Base-by-base conservation (phyloP, 1,140 invertebrate species). In the Orchestia grillus region DNA sequence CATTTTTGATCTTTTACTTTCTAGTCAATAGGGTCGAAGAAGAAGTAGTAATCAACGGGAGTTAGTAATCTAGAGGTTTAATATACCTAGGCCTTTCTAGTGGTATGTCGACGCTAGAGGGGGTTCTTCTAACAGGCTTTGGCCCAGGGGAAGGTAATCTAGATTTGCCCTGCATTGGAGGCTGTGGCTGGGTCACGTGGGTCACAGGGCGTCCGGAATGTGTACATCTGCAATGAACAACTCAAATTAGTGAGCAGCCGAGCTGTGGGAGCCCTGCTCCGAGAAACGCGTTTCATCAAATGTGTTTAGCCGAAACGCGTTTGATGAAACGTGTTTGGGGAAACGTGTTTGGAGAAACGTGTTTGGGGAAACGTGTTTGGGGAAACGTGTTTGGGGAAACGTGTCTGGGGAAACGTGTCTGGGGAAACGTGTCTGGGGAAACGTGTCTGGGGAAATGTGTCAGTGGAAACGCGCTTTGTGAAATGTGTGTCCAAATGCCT, bases 31-130 rank as follows among this genome's bases (percentile, higher is more conserved):
- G 88, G 88, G 88, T 90, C 28, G 88, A 90, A 44, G 88, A 90
- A 90, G 88, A 90, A 90, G n/a, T 42, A 90, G 43, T 90, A 44
- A 41, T 90, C 28, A 77, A 77, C 62, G 8, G 88, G 40, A 94
- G 92, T 94, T 45, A 94, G 92, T 94, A 94, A 45, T 94, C 92
- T 94, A 94, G 44, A 94, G 92, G 92, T 94, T 94, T 94, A 45
- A 94, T 94, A 47, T 94, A 94, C 92, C 92, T 94, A 94, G 92
- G 92, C 44, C 44, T 94, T 94, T 94, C 92, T 94, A 94, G 44
- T 94, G 92, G 92, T n/a, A 94, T 94, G 40, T 94, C 44, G 44
- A 94, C 92, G 92, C 92, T 94, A 94, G 92, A 45, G 92, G 92
- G 92, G 44, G 44, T 94, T 47, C 92, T 94, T 94, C 92, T 94